Base-by-base conservation (phyloP, 1,140 invertebrate species). In the Apis cerana region DNA sequence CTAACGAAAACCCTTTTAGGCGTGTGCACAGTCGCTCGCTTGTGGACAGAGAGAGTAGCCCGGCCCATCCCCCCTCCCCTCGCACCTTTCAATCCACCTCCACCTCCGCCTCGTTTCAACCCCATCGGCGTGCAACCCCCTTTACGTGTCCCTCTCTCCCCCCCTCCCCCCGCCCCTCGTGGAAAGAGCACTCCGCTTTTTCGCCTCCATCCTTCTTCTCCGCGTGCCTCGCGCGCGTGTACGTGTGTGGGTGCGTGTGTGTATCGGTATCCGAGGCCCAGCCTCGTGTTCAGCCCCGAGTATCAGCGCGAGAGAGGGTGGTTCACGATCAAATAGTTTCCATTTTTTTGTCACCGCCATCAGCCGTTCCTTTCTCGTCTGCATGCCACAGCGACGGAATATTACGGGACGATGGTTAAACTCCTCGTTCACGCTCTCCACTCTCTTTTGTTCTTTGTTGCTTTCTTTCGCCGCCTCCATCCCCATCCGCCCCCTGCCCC, bases 1-100 rank as follows among this genome's bases (percentile, higher is more conserved):
- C 93, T 93, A 94, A 94, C 92, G 92, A 93, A 94, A 94, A 94
- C 89, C 91, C 93, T 93, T 93, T 93, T 93, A 93, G 92, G 92
- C 93, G 92, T 94, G 92, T 92, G 90, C 92, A 93, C 92, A 92
- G 91, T 92, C 90, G 89, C 90, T 89, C 88, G 88, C 71, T 85
- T 85, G 85, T 88, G 83, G 86, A 80, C 80, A 88, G 33, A 43
- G 33, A 43, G 83, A 88, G 80, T 88, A 88, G 87, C 87, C 80
- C 80, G 68, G 74, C 84, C 71, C 54, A 48, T 67, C 89, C 75
- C 74, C 71, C 54, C 33, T 67, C 89, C 75, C 74, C 85, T 85
- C 68, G 64, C 82, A 68, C 70, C 78, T 75, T 77, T 79, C 75
- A 61, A 72, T 43, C 82, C 9, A 19, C 56, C 56, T 17, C 56